Base-by-base conservation (phyloP, 2,113 vertebrate species). In the Hucho hucho region DNA sequence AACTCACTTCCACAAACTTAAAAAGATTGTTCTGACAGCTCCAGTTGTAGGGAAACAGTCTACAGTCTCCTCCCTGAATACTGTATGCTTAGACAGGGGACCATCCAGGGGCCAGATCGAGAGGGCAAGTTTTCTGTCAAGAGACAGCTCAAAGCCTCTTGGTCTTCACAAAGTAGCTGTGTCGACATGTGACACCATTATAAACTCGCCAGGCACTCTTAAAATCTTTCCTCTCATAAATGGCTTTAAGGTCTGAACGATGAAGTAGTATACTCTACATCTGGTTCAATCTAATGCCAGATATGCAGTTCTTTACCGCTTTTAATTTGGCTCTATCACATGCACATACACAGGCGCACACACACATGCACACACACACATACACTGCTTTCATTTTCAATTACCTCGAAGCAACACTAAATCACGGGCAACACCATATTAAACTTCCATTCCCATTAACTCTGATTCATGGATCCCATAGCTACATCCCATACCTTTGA, bases 221-320 rank as follows among this genome's bases (percentile, higher is more conserved):
- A 58, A 83, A 79, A 83, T 82, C 79, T 77, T 79, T 81, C 87
- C 83, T 77, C 76, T 83, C 83, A 80, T 86, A 86, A 91, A 87
- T 77, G 74, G 72, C 53, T 28, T 75, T 29, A 77, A 81, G 58
- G 64, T 70, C 47, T 73, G 64, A 69, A 76, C 74, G 76, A 85
- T 81, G 75, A 81, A 74, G 84, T 84, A 64, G 58, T 77, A 61
- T 79, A 49, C 47, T 49, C 47, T 49, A 49, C 14, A 80, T 76
- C 78, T n/a, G 59, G 74, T 87, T 90, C 79, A 82, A 49, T 73
- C 18, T 59, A 79, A 80, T 81, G 81, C 20, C 77, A 81, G 49
- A 75, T 74, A 75, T 53, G 4, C 49, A 16, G 49, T 53, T 4
- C 80, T 56, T 73, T 43, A 9, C 37, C 37, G 11, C 37, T 43